A percentile compares a stretch with the other conserved stretches of the same genome.
phyloP scores from a whole-genome alignment of 2,113 vertebrate species.

The Asarcornis scutulata region DNA sequence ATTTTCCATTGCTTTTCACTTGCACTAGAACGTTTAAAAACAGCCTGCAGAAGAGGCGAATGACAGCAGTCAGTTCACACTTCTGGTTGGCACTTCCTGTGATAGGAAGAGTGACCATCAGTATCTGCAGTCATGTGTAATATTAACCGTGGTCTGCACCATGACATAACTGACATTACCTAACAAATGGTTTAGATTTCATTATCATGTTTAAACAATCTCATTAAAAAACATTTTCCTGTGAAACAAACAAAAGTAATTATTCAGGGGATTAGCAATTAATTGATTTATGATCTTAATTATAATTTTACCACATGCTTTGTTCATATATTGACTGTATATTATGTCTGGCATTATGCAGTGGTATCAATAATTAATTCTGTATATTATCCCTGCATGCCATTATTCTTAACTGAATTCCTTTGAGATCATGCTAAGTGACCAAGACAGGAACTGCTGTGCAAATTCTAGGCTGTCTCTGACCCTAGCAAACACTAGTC shows the following conservation, averaged over 20 bases:
- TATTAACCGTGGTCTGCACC: background rate
- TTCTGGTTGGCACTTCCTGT: background rate
- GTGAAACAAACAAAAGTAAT: slow-evolving; percentile 2
- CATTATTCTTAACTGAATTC: slow-evolving; percentile 38
- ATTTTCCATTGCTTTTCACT: background rate
- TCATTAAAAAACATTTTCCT: slow-evolving; percentile 40
- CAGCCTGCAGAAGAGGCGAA: background rate
- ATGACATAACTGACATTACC: background rate
- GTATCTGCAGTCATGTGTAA: background rate
- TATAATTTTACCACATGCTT: background rate
- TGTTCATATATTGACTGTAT: slow-evolving; percentile 1
- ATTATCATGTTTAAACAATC: background rate
- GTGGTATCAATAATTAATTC: slow-evolving; percentile 25
- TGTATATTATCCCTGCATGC: background rate
- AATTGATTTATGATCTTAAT: slow-evolving; percentile 27
- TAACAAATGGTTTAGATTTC: slow-evolving; percentile 1
- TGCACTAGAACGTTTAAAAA: background rate
- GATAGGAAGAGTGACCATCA: background rate
- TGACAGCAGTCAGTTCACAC: background rate
- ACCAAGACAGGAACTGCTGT: background rate
- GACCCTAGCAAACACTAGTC: background rate
- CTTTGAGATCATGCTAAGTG: slow-evolving; percentile 35
- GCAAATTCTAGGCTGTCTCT: background rate
- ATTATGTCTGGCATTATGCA: background rate
- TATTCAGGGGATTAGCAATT: background rate